Evolutionary conservation across 2,888 invertebrate genomes (phyloP).

Genomic region (Idaea dimidiata): DNA sequence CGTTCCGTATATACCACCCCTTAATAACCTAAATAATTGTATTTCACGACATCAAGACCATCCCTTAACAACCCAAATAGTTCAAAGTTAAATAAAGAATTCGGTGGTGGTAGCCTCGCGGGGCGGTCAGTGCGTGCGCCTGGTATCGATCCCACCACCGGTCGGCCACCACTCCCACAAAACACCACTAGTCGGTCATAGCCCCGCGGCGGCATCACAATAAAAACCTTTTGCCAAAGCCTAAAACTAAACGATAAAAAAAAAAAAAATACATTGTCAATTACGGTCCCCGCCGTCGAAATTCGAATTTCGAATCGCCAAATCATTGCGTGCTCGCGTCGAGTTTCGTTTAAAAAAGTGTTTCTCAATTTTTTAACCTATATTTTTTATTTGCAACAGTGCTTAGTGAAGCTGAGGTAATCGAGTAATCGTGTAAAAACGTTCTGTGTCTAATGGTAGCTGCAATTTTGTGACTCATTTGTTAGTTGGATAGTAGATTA

Average conservation of each 20-base stretch:
- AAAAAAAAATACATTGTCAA: conserved; percentile 38
- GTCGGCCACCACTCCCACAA: conserved; percentile 69
- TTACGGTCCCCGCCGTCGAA: conserved; percentile 25
- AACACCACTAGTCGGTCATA: conserved; percentile 68
- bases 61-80: conserved; percentile 44
- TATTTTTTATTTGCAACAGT: conserved; percentile 31
- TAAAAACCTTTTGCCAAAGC: conserved; percentile 37
- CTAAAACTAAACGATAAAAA: conserved; percentile 30
- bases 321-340: conserved; percentile 31
- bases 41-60: conserved; percentile 40
- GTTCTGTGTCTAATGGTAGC: conserved; percentile 43
- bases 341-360: conserved; percentile 21
- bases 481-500: conserved; percentile 44
- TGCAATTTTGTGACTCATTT: conserved; percentile 56
- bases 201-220: conserved; percentile 66
- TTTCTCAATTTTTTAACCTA: conserved; percentile 28
- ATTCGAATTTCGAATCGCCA: conserved; percentile 20
- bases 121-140: conserved; percentile 77
- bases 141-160: conserved; percentile 74
- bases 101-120: conserved; percentile 42
- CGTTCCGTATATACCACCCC: not conserved
- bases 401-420: conserved; percentile 36
- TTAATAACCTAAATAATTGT: conserved; percentile 5
- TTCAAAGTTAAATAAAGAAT: conserved; percentile 47
- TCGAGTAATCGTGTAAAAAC: conserved; percentile 31